A percentile compares a stretch with the other conserved stretches of the same genome.
phyloP scores from a whole-genome alignment of 1,140 invertebrate genomes.

The Panonychus citri region DNA sequence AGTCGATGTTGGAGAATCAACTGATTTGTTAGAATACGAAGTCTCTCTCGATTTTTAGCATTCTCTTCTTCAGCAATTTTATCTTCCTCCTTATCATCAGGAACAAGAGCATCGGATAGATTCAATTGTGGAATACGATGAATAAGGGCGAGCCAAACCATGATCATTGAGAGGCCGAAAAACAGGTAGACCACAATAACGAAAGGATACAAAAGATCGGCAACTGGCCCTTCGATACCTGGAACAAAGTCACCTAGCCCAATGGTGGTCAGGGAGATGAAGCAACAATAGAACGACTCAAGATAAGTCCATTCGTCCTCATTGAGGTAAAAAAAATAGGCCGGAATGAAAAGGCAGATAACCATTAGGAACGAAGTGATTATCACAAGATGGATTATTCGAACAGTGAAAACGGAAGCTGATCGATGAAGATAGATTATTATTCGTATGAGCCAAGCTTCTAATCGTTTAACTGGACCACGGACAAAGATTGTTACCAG shows the following conservation, averaged over 20 bases:
- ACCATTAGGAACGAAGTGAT: conserved; percentile 29
- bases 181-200: conserved; percentile 14
- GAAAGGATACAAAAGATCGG: conserved; percentile 26
- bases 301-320: conserved; percentile 59
- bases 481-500: conserved; percentile 27
- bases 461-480: conserved; percentile 17
- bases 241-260: conserved; percentile 68
- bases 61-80: background rate
- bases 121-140: conserved; percentile 9
- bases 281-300: conserved; percentile 66
- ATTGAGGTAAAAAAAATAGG: conserved; percentile 42
- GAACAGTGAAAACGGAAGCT: conserved; percentile 41
- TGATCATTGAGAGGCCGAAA: conserved; percentile 7
- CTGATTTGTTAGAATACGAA: background rate
- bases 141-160: conserved; percentile 10
- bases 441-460: conserved; percentile 43
- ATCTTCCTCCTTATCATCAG: conserved; percentile 5
- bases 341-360: conserved; percentile 46
- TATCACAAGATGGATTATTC: conserved; percentile 42
- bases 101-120: conserved; percentile 3
- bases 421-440: conserved; percentile 20
- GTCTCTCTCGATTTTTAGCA: background rate
- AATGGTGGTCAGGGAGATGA: conserved; percentile 64
- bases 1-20: background rate
- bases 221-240: conserved; percentile 34